Base-by-base conservation (phyloP, 2,113 vertebrate species). In the Rhineura floridana region DNA sequence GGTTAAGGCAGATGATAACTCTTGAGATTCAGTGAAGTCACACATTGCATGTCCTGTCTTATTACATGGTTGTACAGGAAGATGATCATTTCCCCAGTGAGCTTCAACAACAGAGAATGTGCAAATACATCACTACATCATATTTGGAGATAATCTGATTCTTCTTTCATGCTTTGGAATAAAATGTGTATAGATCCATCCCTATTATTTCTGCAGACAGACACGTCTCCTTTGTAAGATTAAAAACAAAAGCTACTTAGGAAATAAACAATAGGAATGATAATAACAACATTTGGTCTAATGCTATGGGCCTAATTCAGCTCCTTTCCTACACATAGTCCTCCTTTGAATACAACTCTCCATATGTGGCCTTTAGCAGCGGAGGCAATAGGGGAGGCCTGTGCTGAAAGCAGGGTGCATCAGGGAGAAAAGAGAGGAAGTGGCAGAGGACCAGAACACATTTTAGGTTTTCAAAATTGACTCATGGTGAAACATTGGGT, bases 11-110 rank as follows among this genome's bases (percentile, higher is more conserved):
- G 84, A 91, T 81, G 83, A 90, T 94, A 80, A 76, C 91, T 79
- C 87, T 12, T 87, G 92, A 91, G 92, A 93, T 86, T 83, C 59
- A 83, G 36, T 84, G 91, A 91, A 91, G 93, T 93, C 77, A 83
- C 76, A 50, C 10, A 0, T 81, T 86, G 67, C 86, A 30, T 85
- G 67, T 93, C 89, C 81, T 90, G 19, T 48, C 90, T 63, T 33
- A 81, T 86, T 79, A 85, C 82, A 84, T 0, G 2, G 72, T 52
- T 69, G 19, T 90, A 89, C 42, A 81, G 89, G 55, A 90, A 85
- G 84, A 93, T 91, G 83, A 25, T 83, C 87, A 30, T 12, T 83
- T 91, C 87, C 62, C 50, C 84, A 59, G 91, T 36, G 78, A 89
- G 85, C 65, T 86, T 89, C 44, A 55, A 65, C 78, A 70, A 77